Evolutionary conservation across 1,140 invertebrate genomes (phyloP), one percentile per base, ranked within the genome.

Genomic region (Plutomurus gul): DNA sequence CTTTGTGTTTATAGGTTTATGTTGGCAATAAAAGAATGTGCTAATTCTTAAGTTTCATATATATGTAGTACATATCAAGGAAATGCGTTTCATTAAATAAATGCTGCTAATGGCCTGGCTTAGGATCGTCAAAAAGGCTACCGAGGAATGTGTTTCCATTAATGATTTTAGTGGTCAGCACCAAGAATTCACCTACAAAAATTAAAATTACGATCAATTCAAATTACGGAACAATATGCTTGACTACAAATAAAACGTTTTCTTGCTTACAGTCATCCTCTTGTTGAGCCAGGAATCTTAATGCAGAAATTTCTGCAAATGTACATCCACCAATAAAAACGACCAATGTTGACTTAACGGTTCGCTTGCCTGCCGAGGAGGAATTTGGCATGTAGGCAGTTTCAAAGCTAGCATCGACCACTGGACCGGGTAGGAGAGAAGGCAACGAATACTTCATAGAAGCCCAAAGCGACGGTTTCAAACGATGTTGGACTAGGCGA

Each of bases 281-380:
- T 86, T 96, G 92, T 84, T 96, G 93, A 7, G 96, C 94, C 5
- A 99, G 88, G 86, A 95, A 97, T 81, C 97, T 89, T 1, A 99
- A 87, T 0, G 96, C 95, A 2, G 96, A 95, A 84, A 99, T 90
- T 86, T 99, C 97, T 3, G 96, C 94, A 88, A 93, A 98, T 0
- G 97, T 99, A 85, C 96, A 96, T 3, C 97, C 97, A 11, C 97
- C 97, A 22, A 99, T 92, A 85, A 98, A 98, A 85, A 97, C 96
- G 0, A 99, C 95, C 5, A 99, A 86, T n/a, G 96, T 92, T 1
- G 96, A 91, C 84, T 91, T 91, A 0, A 92, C 90, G 56, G 89
- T 89, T 79, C 95, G 92, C 8, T 89, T 89, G 60, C 91, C 92
- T 78, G 89, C 90, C 83, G 92, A 89, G 20, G 82, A 70, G 78